phyloP scores from a whole-genome alignment of 2,888 invertebrate species.

The Rutpela maculata region DNA sequence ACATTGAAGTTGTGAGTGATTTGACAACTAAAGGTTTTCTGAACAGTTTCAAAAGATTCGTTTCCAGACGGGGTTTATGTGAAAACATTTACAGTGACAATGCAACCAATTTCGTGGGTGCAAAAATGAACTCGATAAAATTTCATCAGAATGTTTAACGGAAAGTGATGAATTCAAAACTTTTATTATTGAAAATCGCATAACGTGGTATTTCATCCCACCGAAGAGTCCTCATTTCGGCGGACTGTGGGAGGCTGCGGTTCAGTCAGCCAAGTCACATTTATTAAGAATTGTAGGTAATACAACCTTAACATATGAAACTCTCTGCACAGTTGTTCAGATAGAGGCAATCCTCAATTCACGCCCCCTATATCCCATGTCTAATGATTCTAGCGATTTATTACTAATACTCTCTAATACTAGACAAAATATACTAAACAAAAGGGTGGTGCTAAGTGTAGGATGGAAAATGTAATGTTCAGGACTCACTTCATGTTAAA shows the following conservation, averaged over 20 bases:
- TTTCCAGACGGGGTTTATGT: conserved; percentile 10
- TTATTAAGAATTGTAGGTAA: neutral
- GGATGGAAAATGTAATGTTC: no score
- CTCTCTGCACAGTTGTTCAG: neutral
- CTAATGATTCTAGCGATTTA: neutral
- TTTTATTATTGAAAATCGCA: neutral
- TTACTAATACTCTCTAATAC: no score
- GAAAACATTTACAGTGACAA: conserved; percentile 11
- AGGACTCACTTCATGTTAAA: no score
- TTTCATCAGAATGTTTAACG: neutral
- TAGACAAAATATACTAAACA: no score
- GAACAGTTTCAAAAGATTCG: conserved; percentile 3
- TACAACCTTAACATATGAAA: neutral
- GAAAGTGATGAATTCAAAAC: neutral
- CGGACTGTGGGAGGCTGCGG: neutral
- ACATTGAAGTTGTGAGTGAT: conserved; percentile 2
- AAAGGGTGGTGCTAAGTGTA: no score
- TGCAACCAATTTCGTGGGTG: conserved; percentile 24
- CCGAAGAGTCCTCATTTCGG: neutral
- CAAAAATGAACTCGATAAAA: neutral
- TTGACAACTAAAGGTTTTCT: neutral
- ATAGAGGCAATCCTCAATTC: conserved; percentile 4
- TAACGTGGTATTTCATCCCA: neutral
- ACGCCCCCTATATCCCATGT: neutral
- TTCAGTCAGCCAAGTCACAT: conserved; percentile 1